Conservation (phyloP, 2,888 invertebrate species). For the Zelleria hepariella region DNA sequence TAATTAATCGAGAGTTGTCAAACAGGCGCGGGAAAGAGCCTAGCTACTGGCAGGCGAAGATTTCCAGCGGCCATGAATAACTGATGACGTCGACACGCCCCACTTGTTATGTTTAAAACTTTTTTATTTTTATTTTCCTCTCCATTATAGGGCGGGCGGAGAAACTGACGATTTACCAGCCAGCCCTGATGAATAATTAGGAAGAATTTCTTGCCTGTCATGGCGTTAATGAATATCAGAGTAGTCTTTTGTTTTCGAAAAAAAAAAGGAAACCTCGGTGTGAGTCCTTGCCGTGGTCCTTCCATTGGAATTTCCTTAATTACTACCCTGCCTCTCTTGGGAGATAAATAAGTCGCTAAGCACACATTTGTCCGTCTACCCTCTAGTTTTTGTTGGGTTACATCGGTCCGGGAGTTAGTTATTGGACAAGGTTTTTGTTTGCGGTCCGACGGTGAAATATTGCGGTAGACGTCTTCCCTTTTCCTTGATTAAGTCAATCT, state of each 20-base stretch:
- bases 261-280: conserved; percentile 24
- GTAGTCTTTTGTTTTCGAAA: conserved; percentile 20
- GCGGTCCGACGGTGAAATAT: not conserved
- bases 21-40: not conserved
- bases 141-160: conserved; percentile 48
- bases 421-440: conserved; percentile 2
- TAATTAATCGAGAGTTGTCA: conserved; percentile 7
- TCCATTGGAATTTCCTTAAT: conserved; percentile 56
- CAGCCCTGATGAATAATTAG: conserved; percentile 65
- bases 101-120: conserved; percentile 62
- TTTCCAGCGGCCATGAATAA: conserved; percentile 56
- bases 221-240: conserved; percentile 65
- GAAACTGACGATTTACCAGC: conserved; percentile 53
- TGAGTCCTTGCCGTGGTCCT: conserved; percentile 17
- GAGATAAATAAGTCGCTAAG: conserved; percentile 63
- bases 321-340: conserved; percentile 34
- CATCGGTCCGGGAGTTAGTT: not conserved
- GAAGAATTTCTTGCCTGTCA: conserved; percentile 65
- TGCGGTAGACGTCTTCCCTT: not conserved
- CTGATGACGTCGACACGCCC: conserved; percentile 50
- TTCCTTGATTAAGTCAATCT: not conserved
- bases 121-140: conserved; percentile 51
- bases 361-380: conserved; percentile 60
- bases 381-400: conserved; percentile 33
- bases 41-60: conserved; percentile 23